Evolutionary conservation across 37 sponge, comb jelly and placozoan genomes (phyloP).

Genomic region (Ephydatia muelleri): DNA sequence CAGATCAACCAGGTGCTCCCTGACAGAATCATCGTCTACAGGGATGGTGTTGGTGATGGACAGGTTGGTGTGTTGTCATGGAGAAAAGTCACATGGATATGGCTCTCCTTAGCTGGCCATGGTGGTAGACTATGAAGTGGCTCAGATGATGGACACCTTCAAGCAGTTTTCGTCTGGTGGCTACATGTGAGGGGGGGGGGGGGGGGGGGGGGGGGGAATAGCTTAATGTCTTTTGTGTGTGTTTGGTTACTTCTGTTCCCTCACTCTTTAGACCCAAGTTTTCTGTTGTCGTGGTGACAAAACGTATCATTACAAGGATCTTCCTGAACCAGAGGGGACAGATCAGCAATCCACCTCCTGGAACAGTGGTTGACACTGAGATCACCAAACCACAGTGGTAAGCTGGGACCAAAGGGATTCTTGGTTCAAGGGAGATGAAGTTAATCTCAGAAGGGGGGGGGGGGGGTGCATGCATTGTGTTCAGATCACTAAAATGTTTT

Average conservation of each 20-base stretch:
- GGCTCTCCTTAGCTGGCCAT: conserved; percentile 22
- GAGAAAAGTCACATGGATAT: not conserved
- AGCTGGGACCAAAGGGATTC: not conserved
- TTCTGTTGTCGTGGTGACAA: conserved; percentile 91
- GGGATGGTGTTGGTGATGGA: conserved; percentile 98
- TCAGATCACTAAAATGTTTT: not conserved
- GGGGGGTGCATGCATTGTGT: no score
- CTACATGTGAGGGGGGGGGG: conserved; percentile 41
- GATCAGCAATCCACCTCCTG: conserved; percentile 85
- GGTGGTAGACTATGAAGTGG: conserved; percentile 80
- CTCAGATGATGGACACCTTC: conserved; percentile 69
- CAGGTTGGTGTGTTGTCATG: conserved; percentile 52
- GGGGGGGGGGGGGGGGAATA: not conserved
- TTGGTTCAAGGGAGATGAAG: not conserved
- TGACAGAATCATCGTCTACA: conserved; percentile 89
- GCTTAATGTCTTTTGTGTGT: not conserved
- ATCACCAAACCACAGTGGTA: conserved; percentile 87
- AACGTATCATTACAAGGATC: conserved; percentile 87
- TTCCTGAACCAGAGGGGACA: conserved; percentile 44
- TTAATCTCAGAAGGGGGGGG: no score
- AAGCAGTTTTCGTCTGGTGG: not conserved
- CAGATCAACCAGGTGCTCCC: conserved; percentile 77
- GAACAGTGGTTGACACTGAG: conserved; percentile 88
- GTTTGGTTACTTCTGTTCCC: not conserved
- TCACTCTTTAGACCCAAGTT: conserved; percentile 68